These are phyloP conservation scores for Palaemon carinicauda DNA, from an alignment of 1,140 invertebrate species.

Conservation along the genomic window DNA sequence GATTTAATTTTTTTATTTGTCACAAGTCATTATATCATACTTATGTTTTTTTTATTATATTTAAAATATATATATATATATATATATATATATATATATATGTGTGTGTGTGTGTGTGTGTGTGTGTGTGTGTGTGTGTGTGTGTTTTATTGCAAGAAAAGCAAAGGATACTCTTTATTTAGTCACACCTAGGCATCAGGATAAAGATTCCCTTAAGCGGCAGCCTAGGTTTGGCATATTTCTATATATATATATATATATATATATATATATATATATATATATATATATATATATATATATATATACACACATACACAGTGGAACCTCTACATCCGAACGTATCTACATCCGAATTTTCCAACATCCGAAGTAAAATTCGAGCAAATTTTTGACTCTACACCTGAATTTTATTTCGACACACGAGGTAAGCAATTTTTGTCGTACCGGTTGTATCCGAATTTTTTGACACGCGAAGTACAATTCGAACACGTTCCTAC, in stretches of 20 bases:
- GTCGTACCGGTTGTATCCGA: too few species aligned
- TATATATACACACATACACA: not conserved
- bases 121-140: slow-evolving; percentile 7
- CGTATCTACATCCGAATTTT: too few species aligned
- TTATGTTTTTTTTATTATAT: not conserved
- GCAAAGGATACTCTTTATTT: not conserved
- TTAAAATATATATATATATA: not conserved
- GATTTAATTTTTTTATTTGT: too few species aligned
- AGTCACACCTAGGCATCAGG: not conserved
- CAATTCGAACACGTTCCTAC: too few species aligned
- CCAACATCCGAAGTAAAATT: too few species aligned
- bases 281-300: slow-evolving; percentile 27
- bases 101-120: not conserved
- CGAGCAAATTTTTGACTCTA: too few species aligned
- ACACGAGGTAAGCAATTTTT: too few species aligned
- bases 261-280: slow-evolving; percentile 28
- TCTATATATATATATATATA: slow-evolving; percentile 3
- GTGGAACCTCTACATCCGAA: too few species aligned
- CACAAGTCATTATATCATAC: not conserved
- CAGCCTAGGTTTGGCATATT: too few species aligned
- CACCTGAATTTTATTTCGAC: too few species aligned
- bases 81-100: slow-evolving; percentile 23
- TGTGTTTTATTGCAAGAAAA: not conserved
- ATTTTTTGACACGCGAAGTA: too few species aligned
- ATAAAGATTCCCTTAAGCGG: too few species aligned